Base-by-base conservation (phyloP, 2,888 invertebrate genomes). In the Pseudanteris insignis region DNA sequence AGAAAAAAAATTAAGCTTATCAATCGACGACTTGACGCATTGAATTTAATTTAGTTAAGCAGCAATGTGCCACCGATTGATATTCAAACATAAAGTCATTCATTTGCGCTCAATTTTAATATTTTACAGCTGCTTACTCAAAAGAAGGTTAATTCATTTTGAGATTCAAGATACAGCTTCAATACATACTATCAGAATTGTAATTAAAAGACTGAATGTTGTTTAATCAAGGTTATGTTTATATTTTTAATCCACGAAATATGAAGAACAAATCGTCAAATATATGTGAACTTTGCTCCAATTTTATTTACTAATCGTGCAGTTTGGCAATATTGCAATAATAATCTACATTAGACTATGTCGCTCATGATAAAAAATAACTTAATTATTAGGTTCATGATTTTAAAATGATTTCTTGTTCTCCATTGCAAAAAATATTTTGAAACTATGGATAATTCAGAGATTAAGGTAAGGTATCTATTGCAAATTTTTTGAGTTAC, bases 181-280 rank as follows among this genome's bases (percentile, higher is more conserved):
- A 10, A 18, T 8, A 28, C 11, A 15, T 12, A 10, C 41, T 41
- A 34, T 36, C 30, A 3, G n/a, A 18, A 18, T 4, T 40, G 33
- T 25, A 41, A 50, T 34, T 28, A 28, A 41, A 40, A 32, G 9
- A 32, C 21, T 10, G 21, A 13, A 37, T 14, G 15, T 14, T 21
- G 5, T 10, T 28, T 2, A 29, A 41, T 36, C 29, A 43, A 53
- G 53, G 53, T 53, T 53, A 53, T 53, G 53, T 53, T 53, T 53
- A 53, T 53, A 43, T 53, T 43, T 30, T n/a, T 15, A 25, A 32
- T 26, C 7, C 26, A 26, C n/a, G 5, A 7, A 44, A 12, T 34
- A 13, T 10, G 18, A 25, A 9, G 15, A 15, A 7, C 11, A 14
- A 25, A 41, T 18, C 24, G 13, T 24, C 11, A 11, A 25, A 24